Conservation (phyloP, 1,140 invertebrate species). For the Helicoverpa zea region DNA sequence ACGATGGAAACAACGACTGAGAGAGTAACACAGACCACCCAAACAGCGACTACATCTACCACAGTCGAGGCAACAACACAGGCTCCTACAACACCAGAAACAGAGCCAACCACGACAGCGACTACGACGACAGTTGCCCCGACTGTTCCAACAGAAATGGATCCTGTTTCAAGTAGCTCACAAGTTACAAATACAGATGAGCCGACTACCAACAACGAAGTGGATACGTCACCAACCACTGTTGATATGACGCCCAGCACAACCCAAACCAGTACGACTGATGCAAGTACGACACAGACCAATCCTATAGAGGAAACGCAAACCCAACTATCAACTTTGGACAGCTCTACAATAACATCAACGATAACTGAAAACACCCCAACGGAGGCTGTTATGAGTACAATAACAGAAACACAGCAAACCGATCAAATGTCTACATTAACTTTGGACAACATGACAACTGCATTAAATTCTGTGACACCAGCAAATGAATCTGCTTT, state of each 20-base stretch:
- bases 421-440: conserved; percentile 23
- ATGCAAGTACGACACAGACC: neutral
- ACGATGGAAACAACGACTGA: conserved; percentile 27
- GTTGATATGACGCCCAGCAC: conserved; percentile 37
- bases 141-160: neutral
- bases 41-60: conserved; percentile 9
- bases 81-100: neutral
- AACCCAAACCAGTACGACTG: conserved; percentile 15
- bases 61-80: conserved; percentile 38
- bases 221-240: conserved; percentile 43
- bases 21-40: conserved; percentile 14
- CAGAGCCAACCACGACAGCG: conserved; percentile 12
- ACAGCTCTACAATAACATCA: conserved; percentile 46
- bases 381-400: conserved; percentile 53
- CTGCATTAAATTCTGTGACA: conserved; percentile 52
- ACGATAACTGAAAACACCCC: conserved; percentile 50
- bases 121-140: conserved; percentile 4
- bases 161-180: conserved; percentile 11
- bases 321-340: conserved; percentile 29
- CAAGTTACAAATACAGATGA: conserved; percentile 27
- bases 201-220: conserved; percentile 55
- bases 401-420: conserved; percentile 23
- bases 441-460: conserved; percentile 44
- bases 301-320: neutral
- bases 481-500: conserved; percentile 65